Conservation (phyloP, 1,140 invertebrate genomes). For the Apolygus lucorum region DNA sequence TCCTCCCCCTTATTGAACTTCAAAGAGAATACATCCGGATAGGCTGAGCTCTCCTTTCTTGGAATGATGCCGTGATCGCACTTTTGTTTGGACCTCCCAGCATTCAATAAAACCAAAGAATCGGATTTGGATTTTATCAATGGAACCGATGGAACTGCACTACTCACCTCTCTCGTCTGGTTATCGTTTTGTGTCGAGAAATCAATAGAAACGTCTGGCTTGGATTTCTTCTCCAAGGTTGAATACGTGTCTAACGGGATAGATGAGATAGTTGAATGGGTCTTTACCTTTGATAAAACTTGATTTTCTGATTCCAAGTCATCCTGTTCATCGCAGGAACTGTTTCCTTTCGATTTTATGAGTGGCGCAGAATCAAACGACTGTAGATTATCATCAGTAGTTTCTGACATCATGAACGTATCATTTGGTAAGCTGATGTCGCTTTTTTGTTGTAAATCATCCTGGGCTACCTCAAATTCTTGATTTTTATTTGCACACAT, state of each 20-base stretch:
- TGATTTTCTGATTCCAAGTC: background rate
- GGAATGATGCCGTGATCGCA: background rate
- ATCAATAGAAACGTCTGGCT: background rate
- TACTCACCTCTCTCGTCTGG: background rate
- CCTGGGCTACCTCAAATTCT: background rate
- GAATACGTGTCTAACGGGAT: background rate
- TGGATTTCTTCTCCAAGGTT: background rate
- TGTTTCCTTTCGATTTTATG: background rate
- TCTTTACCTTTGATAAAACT: background rate
- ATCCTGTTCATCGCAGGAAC: background rate
- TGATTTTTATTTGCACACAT: background rate
- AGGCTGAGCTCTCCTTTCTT: background rate
- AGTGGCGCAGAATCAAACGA: background rate
- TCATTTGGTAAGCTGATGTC: background rate
- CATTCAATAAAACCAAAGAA: background rate
- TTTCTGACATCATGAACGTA: background rate
- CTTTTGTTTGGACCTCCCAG: background rate
- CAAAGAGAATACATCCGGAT: background rate
- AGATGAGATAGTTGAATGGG: background rate
- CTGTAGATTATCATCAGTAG: background rate
- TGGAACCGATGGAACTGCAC: background rate
- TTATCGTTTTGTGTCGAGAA: background rate
- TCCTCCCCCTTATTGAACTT: background rate
- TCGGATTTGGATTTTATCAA: constrained; percentile 1
- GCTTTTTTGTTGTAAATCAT: background rate